phyloP scores from a whole-genome alignment of 2,888 invertebrate genomes.

The Tolmerus cingulatus region DNA sequence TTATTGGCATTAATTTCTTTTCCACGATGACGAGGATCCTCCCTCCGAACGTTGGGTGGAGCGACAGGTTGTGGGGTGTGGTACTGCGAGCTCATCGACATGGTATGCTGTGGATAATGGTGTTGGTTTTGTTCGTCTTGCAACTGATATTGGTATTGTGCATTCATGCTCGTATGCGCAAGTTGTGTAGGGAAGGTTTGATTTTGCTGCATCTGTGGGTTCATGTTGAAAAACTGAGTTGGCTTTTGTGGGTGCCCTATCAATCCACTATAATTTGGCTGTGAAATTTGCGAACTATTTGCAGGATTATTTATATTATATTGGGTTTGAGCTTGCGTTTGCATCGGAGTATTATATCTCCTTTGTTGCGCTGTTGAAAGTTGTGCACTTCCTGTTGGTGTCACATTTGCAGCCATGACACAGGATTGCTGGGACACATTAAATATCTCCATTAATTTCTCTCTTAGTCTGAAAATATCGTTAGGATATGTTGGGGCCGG shows the following conservation, averaged over 20 bases:
- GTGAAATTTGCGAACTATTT: not conserved
- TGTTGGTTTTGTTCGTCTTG: not conserved
- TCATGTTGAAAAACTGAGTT: not conserved
- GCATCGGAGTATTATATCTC: not conserved
- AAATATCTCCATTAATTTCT: constrained; percentile 43
- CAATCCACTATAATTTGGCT: not conserved
- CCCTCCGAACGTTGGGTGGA: not conserved
- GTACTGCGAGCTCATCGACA: not conserved
- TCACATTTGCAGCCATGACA: not conserved
- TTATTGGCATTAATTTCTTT: not conserved
- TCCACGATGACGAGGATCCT: not conserved
- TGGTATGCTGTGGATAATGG: not conserved
- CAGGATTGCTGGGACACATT: constrained; percentile 7
- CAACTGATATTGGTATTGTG: not conserved
- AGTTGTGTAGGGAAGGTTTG: not conserved
- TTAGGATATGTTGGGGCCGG: constrained; percentile 20
- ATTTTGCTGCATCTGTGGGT: not conserved
- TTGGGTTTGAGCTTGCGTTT: not conserved
- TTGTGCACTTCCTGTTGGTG: not conserved
- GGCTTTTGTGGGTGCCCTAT: not conserved
- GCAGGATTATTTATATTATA: not conserved
- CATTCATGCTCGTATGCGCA: not conserved
- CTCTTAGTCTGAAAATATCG: constrained; percentile 34
- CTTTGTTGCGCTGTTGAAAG: not conserved
- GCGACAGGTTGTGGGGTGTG: constrained; percentile 1